Evolutionary conservation across 2,888 invertebrate genomes (phyloP).

Genomic region (Polyploca ridens): DNA sequence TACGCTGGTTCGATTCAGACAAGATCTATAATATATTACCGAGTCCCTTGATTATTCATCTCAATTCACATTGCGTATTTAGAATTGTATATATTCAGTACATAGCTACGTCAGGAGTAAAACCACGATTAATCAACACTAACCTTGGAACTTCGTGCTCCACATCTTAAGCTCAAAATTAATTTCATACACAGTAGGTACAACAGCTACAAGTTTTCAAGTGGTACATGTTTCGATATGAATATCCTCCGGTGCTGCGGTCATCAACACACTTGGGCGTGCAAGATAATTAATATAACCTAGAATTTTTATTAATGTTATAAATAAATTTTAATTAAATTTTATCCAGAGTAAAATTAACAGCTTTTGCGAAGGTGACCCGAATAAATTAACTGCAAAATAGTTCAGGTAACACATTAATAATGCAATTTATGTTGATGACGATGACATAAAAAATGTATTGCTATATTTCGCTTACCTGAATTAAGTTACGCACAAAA

Average conservation of each 20-base stretch:
- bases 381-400: not conserved
- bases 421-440: not conserved
- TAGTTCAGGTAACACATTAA: not conserved
- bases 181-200: slow-evolving; percentile 41
- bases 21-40: slow-evolving; percentile 40
- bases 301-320: not conserved
- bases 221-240: slow-evolving; percentile 5
- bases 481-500: not conserved
- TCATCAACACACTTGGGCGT: slow-evolving; percentile 1
- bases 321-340: slow-evolving; percentile 36
- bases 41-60: slow-evolving; percentile 39
- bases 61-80: slow-evolving; percentile 42
- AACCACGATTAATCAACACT: slow-evolving; percentile 65
- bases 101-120: slow-evolving; percentile 25
- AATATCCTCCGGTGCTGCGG: slow-evolving; percentile 12
- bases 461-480: not conserved
- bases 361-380: too few relatives aligned
- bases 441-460: not conserved
- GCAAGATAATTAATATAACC: not conserved
- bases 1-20: slow-evolving; percentile 23
- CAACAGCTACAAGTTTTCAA: slow-evolving; percentile 5
- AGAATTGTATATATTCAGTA: too few relatives aligned
- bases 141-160: slow-evolving; percentile 61
- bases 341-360: not conserved
- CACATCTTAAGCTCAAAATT: slow-evolving; percentile 55